Percentiles rank a stretch among this genome's conserved stretches.
These are phyloP conservation scores for Oryzias javanicus DNA, from an alignment of 2,113 vertebrate genomes.

Conservation along the genomic window DNA sequence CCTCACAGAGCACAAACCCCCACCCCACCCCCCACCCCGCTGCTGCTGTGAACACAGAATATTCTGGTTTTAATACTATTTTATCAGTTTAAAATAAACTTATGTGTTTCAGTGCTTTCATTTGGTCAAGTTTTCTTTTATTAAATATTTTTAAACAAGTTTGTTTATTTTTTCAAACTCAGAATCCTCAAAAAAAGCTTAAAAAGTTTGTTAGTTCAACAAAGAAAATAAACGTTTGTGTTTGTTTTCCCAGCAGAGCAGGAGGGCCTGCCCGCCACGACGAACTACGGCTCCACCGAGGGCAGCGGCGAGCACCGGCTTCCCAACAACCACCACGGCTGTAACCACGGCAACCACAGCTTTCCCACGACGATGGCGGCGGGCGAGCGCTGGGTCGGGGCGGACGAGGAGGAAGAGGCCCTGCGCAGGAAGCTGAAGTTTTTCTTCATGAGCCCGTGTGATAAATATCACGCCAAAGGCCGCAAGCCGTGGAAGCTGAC, in stretches of 20 bases:
- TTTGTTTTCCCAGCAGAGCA: slow-evolving; percentile 31
- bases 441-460: slow-evolving; percentile 95
- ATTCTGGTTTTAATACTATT: no score
- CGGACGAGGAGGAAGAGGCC: slow-evolving; percentile 80
- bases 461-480: slow-evolving; percentile 90
- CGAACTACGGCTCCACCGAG: slow-evolving; percentile 57
- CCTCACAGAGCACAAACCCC: no score
- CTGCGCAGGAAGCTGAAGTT: slow-evolving; percentile 88
- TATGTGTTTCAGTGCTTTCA: no score
- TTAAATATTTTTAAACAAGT: no score
- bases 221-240: background rate
- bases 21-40: no score
- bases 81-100: no score
- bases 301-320: slow-evolving; percentile 34
- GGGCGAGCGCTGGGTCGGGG: slow-evolving; percentile 46
- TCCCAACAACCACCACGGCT: slow-evolving; percentile 15
- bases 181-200: no score
- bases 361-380: background rate
- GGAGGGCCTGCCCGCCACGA: slow-evolving; percentile 34
- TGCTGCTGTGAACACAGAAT: no score
- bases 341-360: slow-evolving; percentile 28
- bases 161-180: no score
- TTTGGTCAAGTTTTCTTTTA: no score
- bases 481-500: slow-evolving; percentile 86
- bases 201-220: no score